Base-by-base conservation (phyloP, 2,113 vertebrate genomes). In the Ameiurus melas region DNA sequence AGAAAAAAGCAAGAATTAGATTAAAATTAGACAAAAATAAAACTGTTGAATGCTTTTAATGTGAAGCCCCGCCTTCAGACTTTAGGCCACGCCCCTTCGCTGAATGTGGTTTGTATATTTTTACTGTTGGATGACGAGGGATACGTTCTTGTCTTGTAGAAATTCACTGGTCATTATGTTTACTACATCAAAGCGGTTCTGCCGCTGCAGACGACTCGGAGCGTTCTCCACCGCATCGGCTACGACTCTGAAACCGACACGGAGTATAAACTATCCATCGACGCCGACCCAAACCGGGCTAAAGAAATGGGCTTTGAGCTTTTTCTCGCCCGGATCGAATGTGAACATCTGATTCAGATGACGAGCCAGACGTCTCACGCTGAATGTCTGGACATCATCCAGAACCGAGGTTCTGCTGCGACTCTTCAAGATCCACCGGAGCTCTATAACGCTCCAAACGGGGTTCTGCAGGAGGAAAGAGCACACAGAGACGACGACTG, bases 151-250 rank as follows among this genome's bases (percentile, higher is more conserved):
- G 30, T 36, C 25, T 70, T 43, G 60, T 30, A 97, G 97, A 97
- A 95, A 0, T 97, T 97, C 90, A 97, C 97, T 0, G 97, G 96
- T 78, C 95, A 92, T 19, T 98, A 97, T 93, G 95, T 97, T 66
- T 98, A 97, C 94, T 92, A 91, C 62, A 93, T 98, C 58, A 91
- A 94, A 57, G 94, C 96, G 0, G 94, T 94, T 87, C 92, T 98
- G 87, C 95, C 95, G 43, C 91, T 90, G 20, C 90, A 93, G 4
- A 84, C 89, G 1, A 91, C 96, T 30, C 92, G 91, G 88, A 91
- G 90, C 0, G 87, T 97, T 13, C 94, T 98, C 90, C 94, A 95
- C 66, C 95, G 91, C 88, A 95, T 97, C 51, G 97, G 97, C 58
- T 97, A 97, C 55, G 85, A 88, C 20, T 94, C 94, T 33, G 93